Evolutionary conservation across 2,888 invertebrate genomes (phyloP), one percentile per base, ranked within the genome.

Genomic region (Notocelia uddmanniana): DNA sequence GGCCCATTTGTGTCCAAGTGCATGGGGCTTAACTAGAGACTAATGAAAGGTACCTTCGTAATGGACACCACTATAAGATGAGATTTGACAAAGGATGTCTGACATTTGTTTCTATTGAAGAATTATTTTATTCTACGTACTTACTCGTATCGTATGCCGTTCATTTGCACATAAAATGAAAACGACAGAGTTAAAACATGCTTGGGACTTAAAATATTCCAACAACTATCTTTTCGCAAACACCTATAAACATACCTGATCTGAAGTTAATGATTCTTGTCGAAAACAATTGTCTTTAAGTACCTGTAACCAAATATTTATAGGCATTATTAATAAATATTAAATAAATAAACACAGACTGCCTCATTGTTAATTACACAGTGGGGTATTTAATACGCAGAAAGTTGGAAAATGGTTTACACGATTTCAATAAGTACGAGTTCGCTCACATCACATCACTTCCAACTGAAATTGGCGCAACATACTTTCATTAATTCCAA

Each of bases 271-370:
- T 19, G 6, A 9, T 19, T 15, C 10, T 10, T 19, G 45, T 0
- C 2, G 45, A 5, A 31, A 3, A 48, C 45, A 57, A 21, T 48
- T 19, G 18, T 5, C 19, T 19, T 31, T 26, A 67, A 26, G 13
- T 67, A 67, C 67, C 67, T 67, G 67, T 19, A 67, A 67, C 9
- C 11, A 67, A 54, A 52, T 37, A n/a, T n/a, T n/a, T n/a, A 37
- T 1, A 57, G 31, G 10, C 26, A 41, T 41, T 34, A 23, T 26
- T 48, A 50, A 15, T 1, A 50, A 0, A 26, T 31, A 18, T 48
- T 18, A 15, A 41, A 15, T 13, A 59, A 21, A 15, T 13, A 23
- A 13, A n/a, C n/a, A 45, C 15, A n/a, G 5, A 45, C 45, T 41
- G 45, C 2, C n/a, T n/a, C 15, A 15, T 45, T n/a, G 6, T 6